These are phyloP conservation scores for Donacobius atricapilla DNA, from an alignment of 2,113 vertebrate genomes.

Conservation along the genomic window DNA sequence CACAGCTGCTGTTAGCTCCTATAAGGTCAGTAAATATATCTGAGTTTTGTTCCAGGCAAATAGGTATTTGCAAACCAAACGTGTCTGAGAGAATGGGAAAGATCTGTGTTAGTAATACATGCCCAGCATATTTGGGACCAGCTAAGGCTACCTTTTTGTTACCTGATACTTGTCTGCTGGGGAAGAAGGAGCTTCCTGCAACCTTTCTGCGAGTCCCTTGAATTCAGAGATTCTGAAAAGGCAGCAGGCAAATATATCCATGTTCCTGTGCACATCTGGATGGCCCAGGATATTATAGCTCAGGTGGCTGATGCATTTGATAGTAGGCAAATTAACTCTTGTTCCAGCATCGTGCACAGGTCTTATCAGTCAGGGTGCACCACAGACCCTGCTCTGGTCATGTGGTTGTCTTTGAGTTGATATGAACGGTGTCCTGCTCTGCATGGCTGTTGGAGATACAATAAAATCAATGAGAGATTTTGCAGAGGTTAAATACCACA, in stretches of 20 bases:
- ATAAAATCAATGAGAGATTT: neutral
- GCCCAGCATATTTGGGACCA: neutral
- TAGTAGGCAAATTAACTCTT: neutral
- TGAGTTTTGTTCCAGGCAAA: neutral
- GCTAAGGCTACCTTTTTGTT: neutral
- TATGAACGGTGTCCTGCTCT: neutral
- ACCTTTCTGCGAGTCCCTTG: accelerated
- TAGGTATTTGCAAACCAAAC: neutral
- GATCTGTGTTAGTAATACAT: neutral
- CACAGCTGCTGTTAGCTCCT: neutral
- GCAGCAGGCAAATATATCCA: neutral
- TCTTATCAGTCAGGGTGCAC: neutral
- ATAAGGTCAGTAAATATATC: neutral
- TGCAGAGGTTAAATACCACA: neutral
- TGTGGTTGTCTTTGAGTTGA: neutral
- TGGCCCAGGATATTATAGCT: neutral
- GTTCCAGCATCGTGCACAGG: accelerated
- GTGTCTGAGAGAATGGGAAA: neutral
- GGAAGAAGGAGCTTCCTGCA: neutral
- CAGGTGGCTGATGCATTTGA: neutral
- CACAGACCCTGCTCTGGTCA: neutral
- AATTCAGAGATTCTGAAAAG: neutral
- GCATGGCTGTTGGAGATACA: accelerated
- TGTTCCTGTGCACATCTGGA: neutral
- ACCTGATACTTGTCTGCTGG: neutral